Base-by-base conservation (phyloP, 2,888 invertebrate species). In the Coenonympha arcania region DNA sequence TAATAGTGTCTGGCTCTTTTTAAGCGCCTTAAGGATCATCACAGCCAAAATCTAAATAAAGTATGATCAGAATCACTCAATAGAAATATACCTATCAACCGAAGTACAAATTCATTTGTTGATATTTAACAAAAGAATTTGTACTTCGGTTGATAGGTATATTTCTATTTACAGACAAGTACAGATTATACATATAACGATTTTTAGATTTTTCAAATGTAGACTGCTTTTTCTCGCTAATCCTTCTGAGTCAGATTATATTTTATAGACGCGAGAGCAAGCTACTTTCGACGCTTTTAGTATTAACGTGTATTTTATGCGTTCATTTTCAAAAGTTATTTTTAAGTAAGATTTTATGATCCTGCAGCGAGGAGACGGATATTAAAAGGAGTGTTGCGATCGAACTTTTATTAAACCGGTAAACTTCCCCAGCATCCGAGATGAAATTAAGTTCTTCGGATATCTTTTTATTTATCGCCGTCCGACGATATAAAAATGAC, bases 381-480 rank as follows among this genome's bases (percentile, higher is more conserved):
- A 50, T 50, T 54, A 54, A 54, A 53, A 54, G 47, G 44, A 34
- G 44, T 44, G 44, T 44, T 34, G 33, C 34, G 44, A 44, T 44
- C 44, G 44, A 44, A 44, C 44, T 44, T 44, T 44, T 44, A 44
- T 44, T 44, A 44, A 44, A 44, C 34, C 44, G 11, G 44, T 44
- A 44, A 44, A 44, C 44, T 44, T 34, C 34, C 15, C n/a, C 33
- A 24, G 44, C 34, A 18, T 22, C 44, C 16, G 24, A 34, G 44
- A 42, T 31, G 31, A 33, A 34, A 44, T 44, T 16, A 44, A 44
- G 34, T 44, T 44, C 44, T 24, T 22, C 24, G 33, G n/a, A 34
- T 24, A 44, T 34, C 34, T 44, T 33, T 37, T 34, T 44, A 44
- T 44, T 44, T 34, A 44, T 34, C 16, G 16, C 16, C 34, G 24